These are phyloP conservation scores for Pitta sordida DNA, from an alignment of 2,113 vertebrate species.

Conservation along the genomic window DNA sequence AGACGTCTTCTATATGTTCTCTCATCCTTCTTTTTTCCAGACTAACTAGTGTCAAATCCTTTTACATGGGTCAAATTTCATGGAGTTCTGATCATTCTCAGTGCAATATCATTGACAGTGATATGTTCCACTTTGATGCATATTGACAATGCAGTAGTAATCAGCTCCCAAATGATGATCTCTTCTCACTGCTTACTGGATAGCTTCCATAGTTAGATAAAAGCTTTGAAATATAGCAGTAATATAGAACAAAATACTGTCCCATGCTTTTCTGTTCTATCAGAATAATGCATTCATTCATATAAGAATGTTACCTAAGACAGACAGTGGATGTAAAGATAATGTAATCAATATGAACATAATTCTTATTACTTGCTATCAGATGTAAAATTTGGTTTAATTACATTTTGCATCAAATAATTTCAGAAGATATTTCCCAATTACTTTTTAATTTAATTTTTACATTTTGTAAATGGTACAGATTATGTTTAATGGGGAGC, in stretches of 20 bases:
- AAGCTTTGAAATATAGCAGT: background rate
- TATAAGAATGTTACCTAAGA: background rate
- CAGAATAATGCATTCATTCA: background rate
- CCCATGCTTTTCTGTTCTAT: background rate
- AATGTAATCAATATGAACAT: background rate
- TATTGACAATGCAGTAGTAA: background rate
- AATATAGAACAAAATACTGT: background rate
- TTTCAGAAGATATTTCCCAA: background rate
- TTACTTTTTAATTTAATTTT: background rate
- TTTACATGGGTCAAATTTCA: background rate
- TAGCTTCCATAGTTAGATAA: background rate
- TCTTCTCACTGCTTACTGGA: background rate
- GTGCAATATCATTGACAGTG: background rate
- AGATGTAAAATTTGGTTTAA: background rate
- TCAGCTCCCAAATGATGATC: conserved; percentile 6
- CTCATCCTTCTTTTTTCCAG: background rate
- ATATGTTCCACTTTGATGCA: background rate
- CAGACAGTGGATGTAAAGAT: background rate
- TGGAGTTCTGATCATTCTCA: background rate
- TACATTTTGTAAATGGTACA: background rate
- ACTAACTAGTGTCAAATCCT: background rate
- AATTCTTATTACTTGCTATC: background rate
- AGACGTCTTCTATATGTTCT: background rate
- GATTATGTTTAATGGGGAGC: background rate
- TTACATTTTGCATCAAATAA: background rate